phyloP scores from a whole-genome alignment of 2,113 vertebrate species.

The Dicerorhinus sumatrensis region DNA sequence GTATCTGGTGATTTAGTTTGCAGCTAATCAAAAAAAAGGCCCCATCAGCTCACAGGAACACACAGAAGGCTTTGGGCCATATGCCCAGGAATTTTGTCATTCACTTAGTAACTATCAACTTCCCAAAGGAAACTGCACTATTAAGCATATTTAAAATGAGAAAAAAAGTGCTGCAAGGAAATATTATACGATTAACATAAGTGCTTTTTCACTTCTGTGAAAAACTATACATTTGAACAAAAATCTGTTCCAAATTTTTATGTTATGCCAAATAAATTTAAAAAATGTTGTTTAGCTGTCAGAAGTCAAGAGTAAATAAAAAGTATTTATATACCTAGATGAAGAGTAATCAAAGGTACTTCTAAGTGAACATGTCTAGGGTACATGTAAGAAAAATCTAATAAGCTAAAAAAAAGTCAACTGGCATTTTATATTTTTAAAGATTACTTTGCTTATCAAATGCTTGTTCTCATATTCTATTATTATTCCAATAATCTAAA shows the following conservation, averaged over 20 bases:
- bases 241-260: constrained; percentile 35
- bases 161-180: neutral
- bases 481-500: constrained; percentile 20
- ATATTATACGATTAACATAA: neutral
- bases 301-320: neutral
- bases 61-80: neutral
- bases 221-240: constrained; percentile 27
- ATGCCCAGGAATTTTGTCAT: constrained; percentile 66
- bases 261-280: constrained; percentile 34
- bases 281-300: neutral
- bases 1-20: constrained; percentile 41
- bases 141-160: constrained; percentile 28
- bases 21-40: neutral
- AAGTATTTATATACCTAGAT: neutral
- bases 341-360: neutral
- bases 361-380: neutral
- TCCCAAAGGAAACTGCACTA: constrained; percentile 58
- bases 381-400: constrained; percentile 21
- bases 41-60: constrained; percentile 38
- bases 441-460: constrained; percentile 26
- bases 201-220: neutral
- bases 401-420: neutral
- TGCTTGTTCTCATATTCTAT: neutral
- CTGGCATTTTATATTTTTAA: constrained; percentile 34
- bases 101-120: constrained; percentile 53